A percentile compares a stretch with the other conserved stretches of the same genome.
phyloP scores from a whole-genome alignment of 2,113 vertebrate genomes.

The Lonchura striata region DNA sequence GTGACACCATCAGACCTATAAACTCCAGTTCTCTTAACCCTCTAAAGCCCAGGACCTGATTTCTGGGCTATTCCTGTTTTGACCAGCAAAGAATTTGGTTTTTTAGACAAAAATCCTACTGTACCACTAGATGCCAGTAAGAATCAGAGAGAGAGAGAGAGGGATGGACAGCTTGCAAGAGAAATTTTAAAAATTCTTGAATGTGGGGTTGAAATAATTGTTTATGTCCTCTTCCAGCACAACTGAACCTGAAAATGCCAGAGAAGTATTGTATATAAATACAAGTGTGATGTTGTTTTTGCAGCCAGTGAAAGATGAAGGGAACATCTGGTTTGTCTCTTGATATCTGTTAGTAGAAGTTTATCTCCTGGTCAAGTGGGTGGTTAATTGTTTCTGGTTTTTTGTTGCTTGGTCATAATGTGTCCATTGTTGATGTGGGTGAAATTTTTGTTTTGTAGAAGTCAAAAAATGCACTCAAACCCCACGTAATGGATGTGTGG shows the following conservation, averaged over 20 bases:
- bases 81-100: background rate
- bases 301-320: background rate
- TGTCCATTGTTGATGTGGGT: background rate
- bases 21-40: slow-evolving; percentile 45
- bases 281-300: background rate
- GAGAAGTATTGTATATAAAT: background rate
- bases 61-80: background rate
- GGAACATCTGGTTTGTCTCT: background rate
- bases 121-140: slow-evolving; percentile 24
- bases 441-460: background rate
- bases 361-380: background rate
- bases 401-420: background rate
- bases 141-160: background rate
- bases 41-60: background rate
- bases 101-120: background rate
- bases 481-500: background rate
- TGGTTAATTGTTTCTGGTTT: background rate
- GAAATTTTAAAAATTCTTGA: background rate
- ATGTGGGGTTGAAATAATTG: background rate
- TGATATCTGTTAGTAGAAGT: background rate
- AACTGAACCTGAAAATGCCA: background rate
- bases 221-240: background rate
- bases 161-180: background rate
- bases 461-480: background rate
- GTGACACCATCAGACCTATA: slow-evolving; percentile 53